A percentile compares a stretch with the other conserved stretches of the same genome.
phyloP scores from a whole-genome alignment of 2,888 invertebrate species.

The Tipula helvola region DNA sequence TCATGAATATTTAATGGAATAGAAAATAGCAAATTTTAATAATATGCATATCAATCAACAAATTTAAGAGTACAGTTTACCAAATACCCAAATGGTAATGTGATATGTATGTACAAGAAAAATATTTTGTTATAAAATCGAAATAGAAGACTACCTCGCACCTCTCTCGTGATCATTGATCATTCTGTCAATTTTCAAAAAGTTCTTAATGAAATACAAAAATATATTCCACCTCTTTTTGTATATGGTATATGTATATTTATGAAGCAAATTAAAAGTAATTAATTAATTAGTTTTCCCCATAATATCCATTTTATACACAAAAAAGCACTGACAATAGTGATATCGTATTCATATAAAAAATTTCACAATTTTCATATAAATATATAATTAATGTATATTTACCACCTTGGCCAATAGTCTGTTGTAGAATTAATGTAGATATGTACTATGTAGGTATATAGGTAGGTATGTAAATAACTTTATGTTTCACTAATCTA shows the following conservation, averaged over 20 bases:
- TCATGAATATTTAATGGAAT: not conserved
- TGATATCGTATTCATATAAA: not conserved
- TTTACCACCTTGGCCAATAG: not conserved
- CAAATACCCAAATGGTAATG: not conserved
- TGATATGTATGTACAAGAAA: not conserved
- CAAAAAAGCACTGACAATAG: not conserved
- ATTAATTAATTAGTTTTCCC: not conserved
- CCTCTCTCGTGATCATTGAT: not conserved
- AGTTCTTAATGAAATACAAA: not conserved
- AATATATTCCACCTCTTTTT: not conserved
- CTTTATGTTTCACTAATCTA: not conserved
- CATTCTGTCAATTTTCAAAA: not conserved
- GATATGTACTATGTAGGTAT: not conserved
- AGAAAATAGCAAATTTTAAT: too few species aligned
- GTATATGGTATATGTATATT: too few species aligned
- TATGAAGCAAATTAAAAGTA: not conserved
- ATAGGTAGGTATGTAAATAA: not conserved
- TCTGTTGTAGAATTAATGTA: not conserved
- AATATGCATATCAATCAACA: not conserved
- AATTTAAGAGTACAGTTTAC: not conserved
- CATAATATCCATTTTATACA: not conserved
- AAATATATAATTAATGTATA: not conserved
- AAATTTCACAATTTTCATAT: not conserved
- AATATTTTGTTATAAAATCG: not conserved
- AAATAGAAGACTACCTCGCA: not conserved